A percentile compares a stretch with the other conserved stretches of the same genome.
Evolutionary conservation across 2,797 vertebrate species (phyloP).

Genomic region (Periparus ater): DNA sequence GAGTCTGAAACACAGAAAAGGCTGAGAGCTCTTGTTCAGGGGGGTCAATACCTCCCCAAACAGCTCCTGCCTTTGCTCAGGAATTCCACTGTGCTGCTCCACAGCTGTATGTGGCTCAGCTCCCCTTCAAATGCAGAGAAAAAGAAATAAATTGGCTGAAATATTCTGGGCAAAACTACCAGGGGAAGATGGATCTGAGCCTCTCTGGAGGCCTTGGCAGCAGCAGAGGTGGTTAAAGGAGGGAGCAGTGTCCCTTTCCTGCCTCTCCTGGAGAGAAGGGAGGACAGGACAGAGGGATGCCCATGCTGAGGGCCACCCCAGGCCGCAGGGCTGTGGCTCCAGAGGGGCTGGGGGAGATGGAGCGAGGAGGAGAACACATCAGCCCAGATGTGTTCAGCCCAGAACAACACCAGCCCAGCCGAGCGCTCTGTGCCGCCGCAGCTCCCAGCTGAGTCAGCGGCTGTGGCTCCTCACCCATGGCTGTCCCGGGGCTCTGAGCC

Average conservation of each 20-base stretch:
- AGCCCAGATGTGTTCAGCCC: no score
- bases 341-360: background rate
- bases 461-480: accelerated
- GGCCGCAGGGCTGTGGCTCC: background rate
- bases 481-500: background rate
- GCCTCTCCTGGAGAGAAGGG: background rate
- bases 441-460: background rate
- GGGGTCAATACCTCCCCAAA: background rate
- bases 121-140: background rate
- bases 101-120: background rate
- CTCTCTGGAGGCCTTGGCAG: background rate
- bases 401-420: background rate
- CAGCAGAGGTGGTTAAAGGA: background rate
- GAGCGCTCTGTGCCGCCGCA: background rate
- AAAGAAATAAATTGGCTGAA: background rate
- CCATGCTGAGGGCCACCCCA: accelerated
- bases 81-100: background rate
- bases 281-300: background rate
- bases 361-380: background rate
- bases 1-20: background rate
- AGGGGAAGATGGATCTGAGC: background rate
- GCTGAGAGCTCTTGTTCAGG: background rate
- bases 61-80: background rate
- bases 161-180: background rate
- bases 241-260: background rate